Evolutionary conservation across 1,140 invertebrate genomes (phyloP), one percentile per base, ranked within the genome.

Genomic region (Halyomorpha halys): DNA sequence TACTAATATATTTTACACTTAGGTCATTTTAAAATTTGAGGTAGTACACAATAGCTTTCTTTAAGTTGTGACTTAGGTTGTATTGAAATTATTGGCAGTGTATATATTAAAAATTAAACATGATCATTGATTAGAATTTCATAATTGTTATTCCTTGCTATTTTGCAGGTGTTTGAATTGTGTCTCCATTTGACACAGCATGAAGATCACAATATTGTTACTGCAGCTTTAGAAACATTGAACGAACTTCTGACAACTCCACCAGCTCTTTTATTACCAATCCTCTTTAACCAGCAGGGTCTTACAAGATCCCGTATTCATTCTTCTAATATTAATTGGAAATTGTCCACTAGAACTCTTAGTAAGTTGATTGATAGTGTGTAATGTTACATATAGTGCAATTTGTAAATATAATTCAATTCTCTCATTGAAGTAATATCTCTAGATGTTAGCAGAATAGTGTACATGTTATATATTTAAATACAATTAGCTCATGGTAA

Each of bases 191-290:
- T 85, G 73, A 79, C 82, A 30, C 78, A 82, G 61, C 82, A 85
- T 71, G 74, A 75, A 2, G 87, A 92, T 74, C 90, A 92, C 73
- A 93, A 93, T 76, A 80, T 91, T n/a, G 81, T 91, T 61, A 91
- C 90, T 67, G 81, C 88, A 9, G 80, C 87, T 19, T 76, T 94
- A 68, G 91, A 95, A 76, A 86, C 87, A 27, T 76, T 94, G 15
- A 83, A 83, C 59, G 82, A 87, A 65, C 71, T 94, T 4, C 73
- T 95, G 0, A 82, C 83, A 60, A 80, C 80, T 65, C 81, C 84
- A 13, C 81, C 80, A 19, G 76, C 80, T n/a, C 74, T 79, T 11
- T 75, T 91, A 9, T 73, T 83, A 27, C 68, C 73, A 14, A 75
- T 81, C 27, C 74, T 94, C 13, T 69, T 84, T 19, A 77, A 79